Conservation (phyloP, 2,797 vertebrate species). For the Steatocranus sp. region DNA sequence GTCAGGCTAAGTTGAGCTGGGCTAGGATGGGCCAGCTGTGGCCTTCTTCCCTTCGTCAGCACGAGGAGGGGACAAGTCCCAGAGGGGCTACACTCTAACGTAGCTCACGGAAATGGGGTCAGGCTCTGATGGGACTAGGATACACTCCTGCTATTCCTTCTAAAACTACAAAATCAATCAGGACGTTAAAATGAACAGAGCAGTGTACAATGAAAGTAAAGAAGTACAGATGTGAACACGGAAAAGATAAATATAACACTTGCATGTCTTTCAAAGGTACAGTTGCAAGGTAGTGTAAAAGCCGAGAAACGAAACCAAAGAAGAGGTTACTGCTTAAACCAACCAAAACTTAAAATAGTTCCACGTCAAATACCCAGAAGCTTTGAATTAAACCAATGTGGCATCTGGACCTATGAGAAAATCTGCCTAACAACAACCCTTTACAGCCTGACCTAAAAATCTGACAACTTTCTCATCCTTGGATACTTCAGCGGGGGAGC, state of each 20-base stretch:
- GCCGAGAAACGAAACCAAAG: background rate
- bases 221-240: background rate
- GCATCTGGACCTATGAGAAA: slow-evolving; percentile 46
- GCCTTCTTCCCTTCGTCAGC: slow-evolving; percentile 69
- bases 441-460: slow-evolving; percentile 81
- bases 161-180: slow-evolving; percentile 69
- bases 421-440: slow-evolving; percentile 79
- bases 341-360: slow-evolving; percentile 7
- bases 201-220: background rate
- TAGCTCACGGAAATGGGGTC: slow-evolving; percentile 70
- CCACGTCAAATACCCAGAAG: background rate
- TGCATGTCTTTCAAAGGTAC: background rate
- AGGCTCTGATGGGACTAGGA: slow-evolving; percentile 71
- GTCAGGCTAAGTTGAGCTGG: slow-evolving; percentile 16
- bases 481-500: slow-evolving; percentile 67
- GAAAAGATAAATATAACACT: background rate
- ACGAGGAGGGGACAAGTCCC: slow-evolving; percentile 70
- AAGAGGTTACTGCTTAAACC: background rate
- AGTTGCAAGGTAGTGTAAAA: background rate
- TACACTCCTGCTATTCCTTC: slow-evolving; percentile 54
- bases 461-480: slow-evolving; percentile 77
- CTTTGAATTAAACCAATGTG: slow-evolving; percentile 27
- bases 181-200: slow-evolving; percentile 34
- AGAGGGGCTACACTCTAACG: slow-evolving; percentile 52
- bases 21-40: slow-evolving; percentile 37